phyloP scores from a whole-genome alignment of 2,113 vertebrate species.

The Dryoscopus gambensis region DNA sequence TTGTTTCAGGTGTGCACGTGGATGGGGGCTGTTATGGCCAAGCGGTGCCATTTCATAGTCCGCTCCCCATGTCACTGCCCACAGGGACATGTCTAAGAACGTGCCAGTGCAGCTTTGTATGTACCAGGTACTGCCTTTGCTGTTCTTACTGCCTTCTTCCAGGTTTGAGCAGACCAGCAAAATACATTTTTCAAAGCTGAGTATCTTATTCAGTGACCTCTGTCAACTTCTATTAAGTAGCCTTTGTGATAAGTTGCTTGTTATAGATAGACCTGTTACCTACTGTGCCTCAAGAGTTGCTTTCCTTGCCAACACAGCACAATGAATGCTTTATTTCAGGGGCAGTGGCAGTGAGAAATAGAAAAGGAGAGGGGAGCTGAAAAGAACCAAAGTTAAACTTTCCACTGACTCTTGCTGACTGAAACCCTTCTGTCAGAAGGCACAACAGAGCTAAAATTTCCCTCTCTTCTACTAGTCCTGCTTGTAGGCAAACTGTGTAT shows the following conservation, averaged over 20 bases:
- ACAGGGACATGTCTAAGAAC: not conserved
- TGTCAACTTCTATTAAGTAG: not conserved
- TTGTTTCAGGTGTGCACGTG: not conserved
- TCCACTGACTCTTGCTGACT: not conserved
- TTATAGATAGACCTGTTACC: not conserved
- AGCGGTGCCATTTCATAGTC: rapidly evolving
- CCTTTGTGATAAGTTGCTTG: not conserved
- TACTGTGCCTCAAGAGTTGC: not conserved
- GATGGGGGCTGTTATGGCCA: rapidly evolving
- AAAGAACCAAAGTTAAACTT: not conserved
- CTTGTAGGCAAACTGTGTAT: not conserved
- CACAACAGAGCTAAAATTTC: not conserved
- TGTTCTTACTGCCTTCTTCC: not conserved
- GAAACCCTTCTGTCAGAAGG: not conserved
- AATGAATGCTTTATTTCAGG: not conserved
- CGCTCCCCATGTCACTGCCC: not conserved
- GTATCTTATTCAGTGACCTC: not conserved
- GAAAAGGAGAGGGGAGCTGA: not conserved
- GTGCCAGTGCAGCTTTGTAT: not conserved
- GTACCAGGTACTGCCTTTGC: not conserved
- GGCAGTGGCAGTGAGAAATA: not conserved
- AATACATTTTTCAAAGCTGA: not conserved
- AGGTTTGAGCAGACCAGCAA: not conserved
- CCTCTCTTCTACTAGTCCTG: not conserved
- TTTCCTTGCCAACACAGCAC: not conserved